Conservation (phyloP, 2,888 invertebrate genomes). For the Ptilodon capucinus region DNA sequence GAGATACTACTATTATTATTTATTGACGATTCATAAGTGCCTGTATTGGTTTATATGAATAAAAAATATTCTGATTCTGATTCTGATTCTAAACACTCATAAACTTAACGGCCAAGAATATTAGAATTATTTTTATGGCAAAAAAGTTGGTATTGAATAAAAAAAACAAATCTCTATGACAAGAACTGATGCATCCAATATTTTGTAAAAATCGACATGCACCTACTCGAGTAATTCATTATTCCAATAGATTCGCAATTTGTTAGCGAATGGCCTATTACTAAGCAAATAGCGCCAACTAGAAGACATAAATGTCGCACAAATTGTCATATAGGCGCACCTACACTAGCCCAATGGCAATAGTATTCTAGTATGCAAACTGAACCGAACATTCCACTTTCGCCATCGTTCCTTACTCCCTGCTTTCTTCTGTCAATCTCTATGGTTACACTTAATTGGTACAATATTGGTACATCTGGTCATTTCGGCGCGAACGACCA, state of each 20-base stretch:
- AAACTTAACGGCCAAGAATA: no score
- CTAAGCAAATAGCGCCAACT: not conserved
- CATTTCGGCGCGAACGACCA: conserved; percentile 6
- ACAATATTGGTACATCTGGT: conserved; percentile 48
- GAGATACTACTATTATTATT: no score
- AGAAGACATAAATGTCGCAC: conserved; percentile 29
- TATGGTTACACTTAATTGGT: conserved; percentile 59
- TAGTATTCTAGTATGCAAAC: conserved; percentile 49
- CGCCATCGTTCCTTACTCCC: conserved; percentile 52
- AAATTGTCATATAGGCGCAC: conserved; percentile 43
- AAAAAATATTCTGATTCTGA: no score
- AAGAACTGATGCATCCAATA: no score
- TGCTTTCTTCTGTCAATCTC: conserved; percentile 71
- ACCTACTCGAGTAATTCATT: no score
- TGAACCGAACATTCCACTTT: conserved; percentile 57
- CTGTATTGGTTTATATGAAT: no score
- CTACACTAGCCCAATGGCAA: conserved; percentile 34
- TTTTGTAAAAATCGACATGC: no score
- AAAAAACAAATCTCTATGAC: no score
- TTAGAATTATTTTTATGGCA: no score
- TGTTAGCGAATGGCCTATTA: not conserved
- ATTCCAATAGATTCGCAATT: not conserved
- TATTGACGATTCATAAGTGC: no score
- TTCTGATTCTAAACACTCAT: no score
- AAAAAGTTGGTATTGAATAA: no score